Conservation (phyloP, 1,140 invertebrate species). For the Andrena cerasifolii region DNA sequence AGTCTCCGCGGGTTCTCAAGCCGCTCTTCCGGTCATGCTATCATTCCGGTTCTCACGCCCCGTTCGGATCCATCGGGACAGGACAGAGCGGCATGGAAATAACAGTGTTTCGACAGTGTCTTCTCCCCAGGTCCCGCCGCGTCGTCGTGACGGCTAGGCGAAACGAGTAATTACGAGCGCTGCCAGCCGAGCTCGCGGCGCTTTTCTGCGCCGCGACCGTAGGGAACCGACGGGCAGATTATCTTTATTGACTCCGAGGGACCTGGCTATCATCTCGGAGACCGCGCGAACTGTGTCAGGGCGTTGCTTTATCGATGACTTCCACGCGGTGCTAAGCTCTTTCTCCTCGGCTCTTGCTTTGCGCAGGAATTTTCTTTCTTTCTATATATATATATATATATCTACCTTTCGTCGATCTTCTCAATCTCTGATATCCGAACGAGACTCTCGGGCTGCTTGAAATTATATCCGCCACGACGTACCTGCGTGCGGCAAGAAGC, state of each 20-base stretch:
- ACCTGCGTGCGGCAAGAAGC: neutral
- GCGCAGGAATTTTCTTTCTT: neutral
- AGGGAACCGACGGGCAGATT: slow-evolving; percentile 2
- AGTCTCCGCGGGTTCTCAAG: slow-evolving; percentile 64
- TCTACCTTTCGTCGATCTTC: too few relatives aligned
- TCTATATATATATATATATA: too few relatives aligned
- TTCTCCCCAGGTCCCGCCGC: slow-evolving; percentile 11
- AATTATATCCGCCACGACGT: too few relatives aligned
- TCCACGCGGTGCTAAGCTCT: neutral
- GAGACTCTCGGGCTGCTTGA: too few relatives aligned
- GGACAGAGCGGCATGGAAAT: slow-evolving; percentile 47
- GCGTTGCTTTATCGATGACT: slow-evolving; percentile 22
- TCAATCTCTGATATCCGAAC: too few relatives aligned
- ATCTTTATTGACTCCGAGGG: slow-evolving; percentile 32
- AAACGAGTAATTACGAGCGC: slow-evolving; percentile 6
- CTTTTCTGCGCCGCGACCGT: neutral
- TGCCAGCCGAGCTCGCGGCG: neutral
- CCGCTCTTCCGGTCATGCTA: slow-evolving; percentile 68
- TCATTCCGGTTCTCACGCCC: slow-evolving; percentile 69
- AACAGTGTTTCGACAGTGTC: slow-evolving; percentile 38
- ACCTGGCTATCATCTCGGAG: slow-evolving; percentile 31
- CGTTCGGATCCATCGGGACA: slow-evolving; percentile 60
- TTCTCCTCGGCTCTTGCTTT: neutral
- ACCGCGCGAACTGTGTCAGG: slow-evolving; percentile 24
- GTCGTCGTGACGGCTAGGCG: neutral